Percentiles rank a stretch among this genome's conserved stretches.
phyloP scores from a whole-genome alignment of 2,113 vertebrate species.

The Trogon surrucura region DNA sequence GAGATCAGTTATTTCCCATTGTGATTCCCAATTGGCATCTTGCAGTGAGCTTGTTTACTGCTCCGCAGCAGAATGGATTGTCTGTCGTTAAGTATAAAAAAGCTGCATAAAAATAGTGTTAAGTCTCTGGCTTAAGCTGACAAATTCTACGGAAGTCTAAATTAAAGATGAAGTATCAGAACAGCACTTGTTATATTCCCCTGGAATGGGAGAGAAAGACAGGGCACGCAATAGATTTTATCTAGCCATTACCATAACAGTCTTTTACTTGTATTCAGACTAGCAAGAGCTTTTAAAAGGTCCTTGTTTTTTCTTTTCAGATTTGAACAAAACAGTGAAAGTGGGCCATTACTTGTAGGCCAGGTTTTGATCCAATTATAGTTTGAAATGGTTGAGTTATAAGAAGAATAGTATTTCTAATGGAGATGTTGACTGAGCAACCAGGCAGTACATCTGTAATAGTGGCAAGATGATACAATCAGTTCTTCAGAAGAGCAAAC shows the following conservation, averaged over 20 bases:
- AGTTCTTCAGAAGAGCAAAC: not conserved
- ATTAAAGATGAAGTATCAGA: conserved; percentile 41
- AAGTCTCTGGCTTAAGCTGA: conserved; percentile 20
- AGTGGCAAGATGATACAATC: not conserved
- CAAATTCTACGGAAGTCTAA: conserved; percentile 43
- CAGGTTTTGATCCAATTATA: conserved; percentile 1
- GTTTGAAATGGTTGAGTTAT: conserved; percentile 29
- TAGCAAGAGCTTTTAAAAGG: not conserved
- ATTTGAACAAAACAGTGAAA: not conserved
- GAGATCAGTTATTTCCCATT: conserved; percentile 69
- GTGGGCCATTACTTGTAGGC: not conserved
- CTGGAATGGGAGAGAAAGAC: not conserved
- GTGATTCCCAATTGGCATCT: conserved; percentile 49
- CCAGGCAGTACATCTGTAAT: not conserved
- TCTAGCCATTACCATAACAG: not conserved
- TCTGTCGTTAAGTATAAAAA: conserved; percentile 25
- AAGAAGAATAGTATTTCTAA: conserved; percentile 36
- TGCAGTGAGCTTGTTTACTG: conserved; percentile 65
- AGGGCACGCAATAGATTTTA: not conserved
- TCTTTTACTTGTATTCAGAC: not conserved
- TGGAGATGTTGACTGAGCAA: conserved; percentile 37
- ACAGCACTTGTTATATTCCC: not conserved
- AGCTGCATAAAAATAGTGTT: conserved; percentile 38
- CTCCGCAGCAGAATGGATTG: not conserved
- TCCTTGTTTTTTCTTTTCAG: not conserved